Evolutionary conservation across 2,113 vertebrate species (phyloP), one percentile per base, ranked within the genome.

Genomic region (Eonycteris spelaea): DNA sequence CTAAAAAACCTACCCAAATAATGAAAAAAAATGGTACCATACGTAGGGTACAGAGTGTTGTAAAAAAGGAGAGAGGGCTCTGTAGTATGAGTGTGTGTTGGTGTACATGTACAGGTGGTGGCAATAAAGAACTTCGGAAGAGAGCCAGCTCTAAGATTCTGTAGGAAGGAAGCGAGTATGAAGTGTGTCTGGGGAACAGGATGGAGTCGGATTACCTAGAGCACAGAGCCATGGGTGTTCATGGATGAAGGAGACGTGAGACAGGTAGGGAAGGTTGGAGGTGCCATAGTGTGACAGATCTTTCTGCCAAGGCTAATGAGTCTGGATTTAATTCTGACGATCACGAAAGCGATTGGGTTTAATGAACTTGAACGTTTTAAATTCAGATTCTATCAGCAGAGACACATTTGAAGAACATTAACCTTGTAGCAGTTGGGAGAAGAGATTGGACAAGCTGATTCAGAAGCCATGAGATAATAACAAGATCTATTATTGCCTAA

Each of bases 41-140:
- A 33, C 14, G 13, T 8, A 75, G 59, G 35, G 55, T 28, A 4
- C 55, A 21, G 12, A 75, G 45, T 22, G 11, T 9, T 28, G 57
- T 30, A 14, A 22, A 61, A 77, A 68, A 65, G 55, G 74, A 82
- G 33, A 45, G n/a, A 28, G 53, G 21, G 65, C 35, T 67, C 8
- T 61, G 26, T 8, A 0, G 33, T 8, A 15, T 1, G 24, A 8
- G 48, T 38, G 14, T 1, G 1, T 0, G 4, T 2, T 35, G 33
- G 38, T 51, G 48, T 14, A 14, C 1, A 7, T 3, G 30, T 11
- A 33, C 3, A 33, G 33, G 73, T 12, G 2, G n/a, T 16, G 21
- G 51, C 3, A 4, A 80, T 24, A 26, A 26, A 57, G 55, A 35
- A 30, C 93, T 59, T 48, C 14, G 30, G 48, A 61, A 61, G 73